Base-by-base conservation (phyloP, 2,113 vertebrate species). In the Spermophilus dauricus region DNA sequence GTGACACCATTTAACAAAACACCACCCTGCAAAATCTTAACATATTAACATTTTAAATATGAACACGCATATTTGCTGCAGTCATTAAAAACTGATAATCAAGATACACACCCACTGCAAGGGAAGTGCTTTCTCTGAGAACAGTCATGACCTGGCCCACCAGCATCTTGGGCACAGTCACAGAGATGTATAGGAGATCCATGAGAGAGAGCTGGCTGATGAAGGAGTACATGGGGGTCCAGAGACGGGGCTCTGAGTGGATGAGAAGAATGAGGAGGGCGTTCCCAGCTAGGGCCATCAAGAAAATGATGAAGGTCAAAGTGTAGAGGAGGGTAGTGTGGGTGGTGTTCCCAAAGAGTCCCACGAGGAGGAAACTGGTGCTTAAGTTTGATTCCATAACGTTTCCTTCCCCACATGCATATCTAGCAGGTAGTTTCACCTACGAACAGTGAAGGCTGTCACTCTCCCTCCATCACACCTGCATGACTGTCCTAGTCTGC, bases 101-200 rank as follows among this genome's bases (percentile, higher is more conserved):
- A 20, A 16, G 65, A 69, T 69, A 34, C 32, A 67, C 12, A 69
- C 14, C 65, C 34, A 69, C 18, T 69, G 12, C 3, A 12, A 69
- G 14, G 65, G 6, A 34, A 69, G 32, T 34, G 13, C 32, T 69
- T 34, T 69, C 13, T 32, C 65, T 34, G 32, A 69, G 65, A 69
- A 69, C 30, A 69, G 12, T 13, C 22, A 45, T 93, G 20, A 72
- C 48, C 6, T 77, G 77, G 32, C 34, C 53, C 56, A 70, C 1
- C 2, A 93, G 81, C 95, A 95, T 91, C 75, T 93, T 87, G n/a
- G 95, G 95, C 28, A 81, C 86, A 11, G 72, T 95, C n/a, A 73
- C 80, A 0, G 81, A 73, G 1, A 96, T 78, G 32, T 91, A 93
- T 32, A 48, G 67, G 67, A 96, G 94, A 5, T 93, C 86, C 90